Percentiles rank a stretch among this genome's conserved stretches.
Evolutionary conservation across 2,113 vertebrate genomes (phyloP).

Genomic region (Rhinichthys klamathensis): DNA sequence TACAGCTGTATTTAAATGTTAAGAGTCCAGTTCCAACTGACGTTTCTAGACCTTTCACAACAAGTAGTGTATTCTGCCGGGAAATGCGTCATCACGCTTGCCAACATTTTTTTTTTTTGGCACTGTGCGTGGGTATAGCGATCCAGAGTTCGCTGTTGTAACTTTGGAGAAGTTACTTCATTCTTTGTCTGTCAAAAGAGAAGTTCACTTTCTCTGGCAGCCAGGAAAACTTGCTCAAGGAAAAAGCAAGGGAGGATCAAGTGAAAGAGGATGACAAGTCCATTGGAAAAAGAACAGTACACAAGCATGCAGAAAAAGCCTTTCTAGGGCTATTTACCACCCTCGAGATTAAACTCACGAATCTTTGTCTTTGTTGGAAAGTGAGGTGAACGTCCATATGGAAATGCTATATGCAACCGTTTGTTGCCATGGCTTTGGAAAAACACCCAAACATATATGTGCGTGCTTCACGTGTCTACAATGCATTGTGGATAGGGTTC

Average conservation of each 20-base stretch:
- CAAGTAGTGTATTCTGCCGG: slow-evolving; percentile 48
- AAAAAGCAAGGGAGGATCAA: slow-evolving; percentile 37
- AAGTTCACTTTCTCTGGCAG: slow-evolving; percentile 44
- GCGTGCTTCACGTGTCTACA: neutral
- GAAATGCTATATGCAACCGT: slow-evolving; percentile 34
- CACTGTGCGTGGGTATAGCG: neutral
- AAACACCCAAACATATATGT: slow-evolving; percentile 36
- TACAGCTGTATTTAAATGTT: slow-evolving; percentile 43
- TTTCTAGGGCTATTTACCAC: slow-evolving; percentile 16
- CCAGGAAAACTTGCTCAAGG: slow-evolving; percentile 41
- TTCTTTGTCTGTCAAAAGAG: slow-evolving; percentile 41
- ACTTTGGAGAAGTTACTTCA: slow-evolving; percentile 39
- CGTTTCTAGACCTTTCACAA: slow-evolving; percentile 54
- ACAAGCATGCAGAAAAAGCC: slow-evolving; percentile 20
- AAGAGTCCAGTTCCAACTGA: slow-evolving; percentile 28
- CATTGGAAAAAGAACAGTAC: slow-evolving; percentile 2
- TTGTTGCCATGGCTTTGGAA: slow-evolving; percentile 36
- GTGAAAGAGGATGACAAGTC: slow-evolving; percentile 40
- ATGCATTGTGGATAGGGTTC: slow-evolving; percentile 24
- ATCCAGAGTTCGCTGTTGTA: slow-evolving; percentile 32
- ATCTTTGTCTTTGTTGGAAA: slow-evolving; percentile 19
- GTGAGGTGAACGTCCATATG: slow-evolving; percentile 14
- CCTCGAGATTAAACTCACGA: neutral
- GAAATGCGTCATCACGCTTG: slow-evolving; percentile 31
- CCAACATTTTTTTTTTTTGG: slow-evolving; percentile 40